These are phyloP conservation scores for Gobiocypris rarus DNA, from an alignment of 2,113 vertebrate species.

Conservation along the genomic window DNA sequence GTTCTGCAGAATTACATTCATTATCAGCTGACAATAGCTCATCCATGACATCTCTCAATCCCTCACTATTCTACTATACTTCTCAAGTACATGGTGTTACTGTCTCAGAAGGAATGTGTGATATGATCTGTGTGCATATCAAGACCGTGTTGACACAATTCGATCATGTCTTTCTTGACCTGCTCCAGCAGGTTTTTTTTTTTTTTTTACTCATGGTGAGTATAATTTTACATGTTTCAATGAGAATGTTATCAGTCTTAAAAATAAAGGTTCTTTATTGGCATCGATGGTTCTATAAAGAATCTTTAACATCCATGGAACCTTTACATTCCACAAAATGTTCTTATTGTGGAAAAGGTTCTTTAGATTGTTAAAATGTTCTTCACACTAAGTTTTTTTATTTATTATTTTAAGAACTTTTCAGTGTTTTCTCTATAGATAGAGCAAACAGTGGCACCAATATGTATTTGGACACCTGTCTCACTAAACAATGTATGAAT, in stretches of 20 bases:
- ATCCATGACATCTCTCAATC: background rate
- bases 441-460: too few relatives aligned
- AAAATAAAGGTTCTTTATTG: too few relatives aligned
- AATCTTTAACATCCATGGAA: too few relatives aligned
- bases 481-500: background rate
- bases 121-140: background rate
- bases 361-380: too few relatives aligned
- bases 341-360: too few relatives aligned
- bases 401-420: too few relatives aligned
- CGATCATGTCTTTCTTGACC: background rate
- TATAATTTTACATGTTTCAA: background rate
- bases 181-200: background rate
- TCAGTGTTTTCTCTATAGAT: too few relatives aligned
- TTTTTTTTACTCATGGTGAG: background rate
- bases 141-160: background rate
- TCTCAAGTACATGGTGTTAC: background rate
- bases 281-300: too few relatives aligned
- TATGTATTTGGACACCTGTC: background rate
- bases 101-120: background rate
- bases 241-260: too few relatives aligned
- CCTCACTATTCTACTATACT: background rate
- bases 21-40: background rate
- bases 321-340: too few relatives aligned
- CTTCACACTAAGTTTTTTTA: too few relatives aligned
- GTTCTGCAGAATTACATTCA: background rate